Evolutionary conservation across 2,888 invertebrate genomes (phyloP), one percentile per base, ranked within the genome.

Genomic region (Harpalus rufipes): DNA sequence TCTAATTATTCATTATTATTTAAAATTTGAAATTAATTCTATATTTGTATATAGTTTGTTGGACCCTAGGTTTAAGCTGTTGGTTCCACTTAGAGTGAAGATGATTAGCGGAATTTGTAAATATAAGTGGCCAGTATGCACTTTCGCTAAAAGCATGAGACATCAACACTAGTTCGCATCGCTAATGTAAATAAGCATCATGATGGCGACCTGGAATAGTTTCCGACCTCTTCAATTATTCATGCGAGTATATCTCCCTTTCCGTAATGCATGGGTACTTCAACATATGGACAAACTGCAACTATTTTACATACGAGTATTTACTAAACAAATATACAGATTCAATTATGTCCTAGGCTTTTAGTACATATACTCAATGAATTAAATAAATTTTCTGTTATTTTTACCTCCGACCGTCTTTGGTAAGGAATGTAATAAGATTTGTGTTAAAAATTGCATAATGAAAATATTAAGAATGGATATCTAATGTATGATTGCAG

Each of bases 121-220:
- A 72, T 72, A 58, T 82, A 82, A 82, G 82, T 82, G 82, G 72
- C 72, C 82, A 82, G 56, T 82, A 82, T 82, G 82, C 82, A 82
- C 82, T 82, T 72, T 82, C 82, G 82, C 59, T 82, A 82, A 82
- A 82, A 82, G 82, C 82, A 25, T 25, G 12, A 25, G 63, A 21
- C 65, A 39, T 14, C 32, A 14, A 39, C 63, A 32, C 63, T 63
- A 61, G 61, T 44, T 63, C 44, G 14, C 72, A 14, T 72, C 39
- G 63, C 72, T 82, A 82, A 82, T 82, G 82, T 82, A 82, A 82
- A 82, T 82, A 82, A 82, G 82, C 82, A 58, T 21, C 79, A 80
- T 16, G 79, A 80, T 39, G 79, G 39, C 82, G 65, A 82, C 82
- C 82, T 82, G 82, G 58, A 82, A 82, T 82, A 68, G 82, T 82